Evolutionary conservation across 2,888 invertebrate genomes (phyloP).

Genomic region (Drosophila cracens): DNA sequence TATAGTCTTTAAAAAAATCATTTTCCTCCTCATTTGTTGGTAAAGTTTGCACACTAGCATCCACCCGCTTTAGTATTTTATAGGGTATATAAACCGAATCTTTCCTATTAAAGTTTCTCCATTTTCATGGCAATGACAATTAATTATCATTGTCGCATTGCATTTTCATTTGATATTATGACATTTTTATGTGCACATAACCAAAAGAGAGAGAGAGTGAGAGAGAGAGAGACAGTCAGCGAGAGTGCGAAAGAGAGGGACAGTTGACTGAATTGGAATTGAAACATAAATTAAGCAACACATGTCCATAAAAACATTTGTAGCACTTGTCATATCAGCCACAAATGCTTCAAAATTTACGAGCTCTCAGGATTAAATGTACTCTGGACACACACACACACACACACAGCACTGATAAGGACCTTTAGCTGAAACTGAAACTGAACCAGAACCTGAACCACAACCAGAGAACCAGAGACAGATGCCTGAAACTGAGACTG

Average conservation of each 20-base stretch:
- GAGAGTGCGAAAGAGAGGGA: not conserved
- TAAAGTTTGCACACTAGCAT: not conserved
- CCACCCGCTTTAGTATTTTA: not conserved
- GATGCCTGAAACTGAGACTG: constrained; percentile 18
- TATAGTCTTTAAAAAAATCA: no score
- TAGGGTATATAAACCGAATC: constrained; percentile 23
- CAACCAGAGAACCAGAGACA: not conserved
- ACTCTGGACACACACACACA: constrained; percentile 26
- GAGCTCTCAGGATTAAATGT: constrained; percentile 45
- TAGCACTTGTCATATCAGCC: constrained; percentile 73
- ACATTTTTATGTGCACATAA: constrained; percentile 68
- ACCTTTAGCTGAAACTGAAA: constrained; percentile 25
- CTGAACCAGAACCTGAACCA: constrained; percentile 6
- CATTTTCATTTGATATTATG: constrained; percentile 74
- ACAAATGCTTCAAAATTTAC: constrained; percentile 54
- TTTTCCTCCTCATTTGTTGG: not conserved
- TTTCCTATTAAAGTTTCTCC: constrained; percentile 4
- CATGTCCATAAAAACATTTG: constrained; percentile 70
- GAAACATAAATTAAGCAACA: constrained; percentile 77
- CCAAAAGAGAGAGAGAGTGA: not conserved
- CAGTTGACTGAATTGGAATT: constrained; percentile 51
- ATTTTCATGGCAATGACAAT: constrained; percentile 42
- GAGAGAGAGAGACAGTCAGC: not conserved
- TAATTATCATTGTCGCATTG: constrained; percentile 68
- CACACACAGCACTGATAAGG: constrained; percentile 46